Evolutionary conservation across 2,888 invertebrate genomes (phyloP).

Genomic region (Aethes cnicana): DNA sequence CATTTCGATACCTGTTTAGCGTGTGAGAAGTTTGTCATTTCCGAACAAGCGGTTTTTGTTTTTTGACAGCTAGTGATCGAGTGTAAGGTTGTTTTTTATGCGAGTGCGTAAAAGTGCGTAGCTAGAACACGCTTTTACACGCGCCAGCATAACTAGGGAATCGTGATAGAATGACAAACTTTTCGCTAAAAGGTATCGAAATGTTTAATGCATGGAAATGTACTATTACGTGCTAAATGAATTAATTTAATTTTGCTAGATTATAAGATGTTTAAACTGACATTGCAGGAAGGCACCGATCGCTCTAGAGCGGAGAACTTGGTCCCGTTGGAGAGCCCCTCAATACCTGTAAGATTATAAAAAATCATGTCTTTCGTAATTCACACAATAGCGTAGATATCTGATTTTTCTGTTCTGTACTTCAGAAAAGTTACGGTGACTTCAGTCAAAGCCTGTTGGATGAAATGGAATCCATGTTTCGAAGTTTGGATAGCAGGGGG

Average conservation of each 20-base stretch:
- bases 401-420: slow-evolving; percentile 9
- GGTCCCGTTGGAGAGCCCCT: slow-evolving; percentile 51
- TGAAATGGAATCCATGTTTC: slow-evolving; percentile 94
- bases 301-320: slow-evolving; percentile 43
- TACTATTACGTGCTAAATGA: no score
- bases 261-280: not conserved
- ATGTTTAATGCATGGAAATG: no score
- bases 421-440: slow-evolving; percentile 77
- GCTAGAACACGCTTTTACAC: no score
- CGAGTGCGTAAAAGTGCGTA: no score
- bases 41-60: no score
- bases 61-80: not conserved
- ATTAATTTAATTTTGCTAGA: no score
- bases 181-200: no score
- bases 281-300: slow-evolving; percentile 54
- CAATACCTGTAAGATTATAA: slow-evolving; percentile 46
- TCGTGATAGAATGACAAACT: no score
- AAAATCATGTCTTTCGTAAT: not conserved
- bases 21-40: no score
- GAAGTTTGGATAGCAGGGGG: slow-evolving; percentile 71
- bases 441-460: slow-evolving; percentile 95
- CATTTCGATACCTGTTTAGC: no score
- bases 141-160: no score
- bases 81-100: not conserved
- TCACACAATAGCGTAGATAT: no score